Percentiles rank a stretch among this genome's conserved stretches.
These are phyloP conservation scores for Sarcophaga peregrina DNA, from an alignment of 1,140 invertebrate species.

Conservation along the genomic window DNA sequence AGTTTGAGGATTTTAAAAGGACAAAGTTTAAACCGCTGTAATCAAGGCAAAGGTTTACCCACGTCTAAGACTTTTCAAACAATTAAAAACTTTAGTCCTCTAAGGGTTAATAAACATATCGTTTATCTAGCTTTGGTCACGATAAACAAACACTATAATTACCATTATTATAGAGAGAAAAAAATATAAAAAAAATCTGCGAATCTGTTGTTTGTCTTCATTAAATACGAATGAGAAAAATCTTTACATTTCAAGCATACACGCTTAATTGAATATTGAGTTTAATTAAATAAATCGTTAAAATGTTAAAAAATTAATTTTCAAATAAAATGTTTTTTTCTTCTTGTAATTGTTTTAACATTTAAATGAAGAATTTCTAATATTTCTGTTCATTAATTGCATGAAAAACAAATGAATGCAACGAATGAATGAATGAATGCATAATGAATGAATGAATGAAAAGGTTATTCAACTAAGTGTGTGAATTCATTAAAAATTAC, in stretches of 20 bases:
- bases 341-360: background rate
- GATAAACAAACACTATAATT: conserved; percentile 1
- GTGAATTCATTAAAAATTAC: background rate
- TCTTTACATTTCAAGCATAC: background rate
- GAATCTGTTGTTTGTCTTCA: no score
- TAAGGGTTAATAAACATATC: background rate
- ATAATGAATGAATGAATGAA: no score
- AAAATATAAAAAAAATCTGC: background rate
- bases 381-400: background rate
- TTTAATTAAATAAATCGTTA: conserved; percentile 13
- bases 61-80: no score
- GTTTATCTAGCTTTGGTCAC: background rate
- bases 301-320: conserved; percentile 7
- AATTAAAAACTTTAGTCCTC: background rate
- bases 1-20: no score
- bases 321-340: background rate
- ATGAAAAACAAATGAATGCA: background rate
- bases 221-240: no score
- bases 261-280: background rate
- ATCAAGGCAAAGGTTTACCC: no score
- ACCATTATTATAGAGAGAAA: background rate
- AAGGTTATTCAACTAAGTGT: background rate
- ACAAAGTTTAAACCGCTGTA: no score
- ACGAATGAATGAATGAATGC: no score
- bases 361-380: background rate